Percentiles rank a stretch among this genome's conserved stretches.
Evolutionary conservation across 2,797 vertebrate genomes (phyloP).

Genomic region (Crypturellus tataupa): DNA sequence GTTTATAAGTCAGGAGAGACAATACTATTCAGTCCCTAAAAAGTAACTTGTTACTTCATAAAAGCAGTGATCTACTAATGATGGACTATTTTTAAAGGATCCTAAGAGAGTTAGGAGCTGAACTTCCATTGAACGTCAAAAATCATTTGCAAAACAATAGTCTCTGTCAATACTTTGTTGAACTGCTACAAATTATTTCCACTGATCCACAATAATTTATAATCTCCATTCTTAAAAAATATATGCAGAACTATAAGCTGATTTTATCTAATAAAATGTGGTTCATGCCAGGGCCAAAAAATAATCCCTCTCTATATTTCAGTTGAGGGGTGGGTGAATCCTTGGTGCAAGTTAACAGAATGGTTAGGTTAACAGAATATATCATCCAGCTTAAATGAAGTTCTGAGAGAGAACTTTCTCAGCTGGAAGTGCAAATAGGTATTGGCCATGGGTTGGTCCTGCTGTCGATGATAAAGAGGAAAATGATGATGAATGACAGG

Average conservation of each 20-base stretch:
- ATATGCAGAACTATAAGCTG: neutral
- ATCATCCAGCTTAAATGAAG: neutral
- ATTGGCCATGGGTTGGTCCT: slow-evolving; percentile 29
- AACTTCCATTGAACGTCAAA: neutral
- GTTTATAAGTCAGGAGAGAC: neutral
- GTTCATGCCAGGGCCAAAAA: neutral
- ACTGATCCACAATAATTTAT: neutral
- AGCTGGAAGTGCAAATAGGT: slow-evolving; percentile 25
- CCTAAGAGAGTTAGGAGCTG: neutral
- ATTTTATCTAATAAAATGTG: neutral
- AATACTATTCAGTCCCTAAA: neutral
- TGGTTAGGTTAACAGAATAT: neutral
- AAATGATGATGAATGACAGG: slow-evolving; percentile 35
- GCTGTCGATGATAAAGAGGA: slow-evolving; percentile 36
- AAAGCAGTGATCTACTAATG: neutral
- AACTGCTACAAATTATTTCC: neutral
- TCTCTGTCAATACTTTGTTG: neutral
- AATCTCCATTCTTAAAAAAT: neutral
- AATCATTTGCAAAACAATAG: neutral
- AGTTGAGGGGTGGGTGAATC: neutral
- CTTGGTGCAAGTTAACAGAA: too few species aligned
- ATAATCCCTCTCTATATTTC: neutral
- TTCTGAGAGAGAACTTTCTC: neutral
- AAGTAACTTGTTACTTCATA: neutral
- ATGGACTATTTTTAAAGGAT: neutral